Evolutionary conservation across 2,888 invertebrate genomes (phyloP), one percentile per base, ranked within the genome.

Genomic region (Tolmerus cingulatus): DNA sequence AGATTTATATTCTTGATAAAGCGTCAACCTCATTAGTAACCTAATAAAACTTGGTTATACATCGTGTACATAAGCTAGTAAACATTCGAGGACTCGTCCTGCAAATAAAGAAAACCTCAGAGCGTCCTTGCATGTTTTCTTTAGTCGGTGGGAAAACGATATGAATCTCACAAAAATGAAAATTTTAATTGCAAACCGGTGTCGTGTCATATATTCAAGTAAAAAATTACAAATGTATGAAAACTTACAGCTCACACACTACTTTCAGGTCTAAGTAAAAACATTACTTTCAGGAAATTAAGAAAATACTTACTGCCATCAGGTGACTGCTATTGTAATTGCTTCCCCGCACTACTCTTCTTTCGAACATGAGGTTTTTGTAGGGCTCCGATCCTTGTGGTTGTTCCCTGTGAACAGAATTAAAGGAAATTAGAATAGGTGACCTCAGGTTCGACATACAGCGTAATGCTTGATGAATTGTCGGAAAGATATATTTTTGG

Each of bases 351-450:
- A 96, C 95, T 87, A 98, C 95, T 90, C 97, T 94, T 91, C 96
- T 95, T 92, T 98, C 98, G 93, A 95, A 96, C 97, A 98, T 98
- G 91, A 98, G 94, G 94, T 98, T 98, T 90, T 95, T 95, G 92
- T 95, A 96, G 12, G 94, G 94, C 90, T 92, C 92, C 79, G 88
- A 74, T 57, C 90, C 89, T 84, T 91, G 91, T 84, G 90, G 89
- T 84, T 91, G 89, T 89, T 92, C 91, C 87, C 92, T 92, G 89
- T 19, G 91, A 91, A 74, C n/a, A 55, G 2, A 57, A 27, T 27
- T 12, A 57, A 23, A 23, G 9, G 57, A 57, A 57, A 57, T 57
- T 9, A 57, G 12, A 23, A 19, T 23, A 8, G 1, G 66, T 7
- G 19, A 16, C 5, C n/a, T n/a, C 16, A 16, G 51, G 16, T 51